Conservation (phyloP, 2,797 vertebrate species). For the Chromis chromis region DNA sequence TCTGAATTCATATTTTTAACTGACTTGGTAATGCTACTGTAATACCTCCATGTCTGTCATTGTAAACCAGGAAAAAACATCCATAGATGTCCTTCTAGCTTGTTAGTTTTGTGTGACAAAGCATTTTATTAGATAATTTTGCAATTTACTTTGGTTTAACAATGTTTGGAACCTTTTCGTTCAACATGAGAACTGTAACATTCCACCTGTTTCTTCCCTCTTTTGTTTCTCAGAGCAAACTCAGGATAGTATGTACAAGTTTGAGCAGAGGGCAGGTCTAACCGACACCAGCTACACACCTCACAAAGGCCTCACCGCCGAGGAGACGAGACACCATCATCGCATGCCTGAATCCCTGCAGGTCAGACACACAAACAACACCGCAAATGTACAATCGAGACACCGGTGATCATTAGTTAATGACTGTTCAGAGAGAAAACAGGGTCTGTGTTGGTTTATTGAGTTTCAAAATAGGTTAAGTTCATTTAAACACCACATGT, state of each 20-base stretch:
- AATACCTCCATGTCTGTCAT: no score
- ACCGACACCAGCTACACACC: slow-evolving; percentile 93
- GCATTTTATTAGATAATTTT: no score
- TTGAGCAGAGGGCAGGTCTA: slow-evolving; percentile 94
- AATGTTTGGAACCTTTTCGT: not conserved
- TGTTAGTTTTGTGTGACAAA: no score
- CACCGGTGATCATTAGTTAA: not conserved
- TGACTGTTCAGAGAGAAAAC: not conserved
- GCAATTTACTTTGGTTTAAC: no score
- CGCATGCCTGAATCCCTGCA: slow-evolving; percentile 93
- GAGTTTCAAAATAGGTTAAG: no score
- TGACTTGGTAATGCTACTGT: no score
- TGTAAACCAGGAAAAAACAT: no score
- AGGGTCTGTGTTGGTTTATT: no score
- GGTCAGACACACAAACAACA: slow-evolving; percentile 67
- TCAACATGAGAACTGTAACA: not conserved
- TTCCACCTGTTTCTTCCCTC: not conserved
- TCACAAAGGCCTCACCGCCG: slow-evolving; percentile 95
- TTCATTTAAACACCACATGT: no score
- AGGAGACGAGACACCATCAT: slow-evolving; percentile 92
- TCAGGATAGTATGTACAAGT: slow-evolving; percentile 94
- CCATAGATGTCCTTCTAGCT: no score
- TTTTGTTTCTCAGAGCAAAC: slow-evolving; percentile 87
- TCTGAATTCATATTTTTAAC: no score
- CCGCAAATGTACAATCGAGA: not conserved